Evolutionary conservation across 2,113 vertebrate genomes (phyloP).

Genomic region (Mesocricetus auratus): DNA sequence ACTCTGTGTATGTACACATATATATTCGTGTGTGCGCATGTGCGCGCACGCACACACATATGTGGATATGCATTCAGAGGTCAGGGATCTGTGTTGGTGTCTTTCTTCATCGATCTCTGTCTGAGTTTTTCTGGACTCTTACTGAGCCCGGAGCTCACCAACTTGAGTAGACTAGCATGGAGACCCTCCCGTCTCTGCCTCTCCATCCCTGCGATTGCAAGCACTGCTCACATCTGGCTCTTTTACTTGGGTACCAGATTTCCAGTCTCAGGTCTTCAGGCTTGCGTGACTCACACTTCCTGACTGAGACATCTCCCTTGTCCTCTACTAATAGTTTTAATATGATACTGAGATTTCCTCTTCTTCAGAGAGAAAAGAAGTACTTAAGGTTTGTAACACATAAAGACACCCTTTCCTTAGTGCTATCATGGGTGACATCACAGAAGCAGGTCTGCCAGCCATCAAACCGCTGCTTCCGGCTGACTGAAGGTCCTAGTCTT

Average conservation of each 20-base stretch:
- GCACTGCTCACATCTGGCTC: not conserved
- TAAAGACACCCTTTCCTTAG: not conserved
- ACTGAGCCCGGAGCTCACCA: not conserved
- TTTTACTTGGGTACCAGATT: too few species aligned
- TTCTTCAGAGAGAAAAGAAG: not conserved
- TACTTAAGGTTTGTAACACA: not conserved
- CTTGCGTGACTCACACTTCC: too few species aligned
- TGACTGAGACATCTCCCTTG: too few species aligned
- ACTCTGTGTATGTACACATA: not conserved
- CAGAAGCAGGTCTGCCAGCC: not conserved
- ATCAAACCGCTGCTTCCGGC: not conserved
- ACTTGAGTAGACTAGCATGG: not conserved
- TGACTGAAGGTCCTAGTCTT: not conserved
- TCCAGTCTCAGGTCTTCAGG: not conserved
- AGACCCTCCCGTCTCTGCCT: not conserved
- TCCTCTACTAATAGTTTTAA: slow-evolving; percentile 6
- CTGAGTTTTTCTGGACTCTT: not conserved
- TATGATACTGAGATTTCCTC: not conserved
- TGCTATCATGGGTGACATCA: not conserved
- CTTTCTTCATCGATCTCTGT: not conserved
- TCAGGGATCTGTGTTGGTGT: not conserved
- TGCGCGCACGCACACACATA: too few species aligned
- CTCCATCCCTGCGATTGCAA: not conserved
- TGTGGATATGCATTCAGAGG: not conserved
- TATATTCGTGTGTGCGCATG: not conserved